Base-by-base conservation (phyloP, 2,888 invertebrate species). In the Crematogaster levior region DNA sequence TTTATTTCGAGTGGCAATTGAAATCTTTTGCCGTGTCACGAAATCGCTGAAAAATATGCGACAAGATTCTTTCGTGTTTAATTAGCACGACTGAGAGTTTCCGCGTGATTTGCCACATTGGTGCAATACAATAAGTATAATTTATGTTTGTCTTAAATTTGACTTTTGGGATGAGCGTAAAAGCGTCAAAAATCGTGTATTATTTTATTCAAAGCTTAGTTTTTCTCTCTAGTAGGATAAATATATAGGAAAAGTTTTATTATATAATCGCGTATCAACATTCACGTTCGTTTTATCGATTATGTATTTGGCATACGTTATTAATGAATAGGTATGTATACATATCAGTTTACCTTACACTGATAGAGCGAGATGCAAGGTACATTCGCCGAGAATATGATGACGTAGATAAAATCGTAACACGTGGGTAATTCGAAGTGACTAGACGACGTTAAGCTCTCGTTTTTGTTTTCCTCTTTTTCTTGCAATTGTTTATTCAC, bases 281-380 rank as follows among this genome's bases (percentile, higher is more conserved):
- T 0, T 68, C 15, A 15, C 5, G 12, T 12, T 34, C 18, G 51
- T 15, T 46, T 27, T 10, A n/a, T 3, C 21, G 7, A 7, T 37
- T 27, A 43, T 7, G n/a, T 18, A 34, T 73, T 60, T 60, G n/a
- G 15, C 73, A 34, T 51, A 51, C 18, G 15, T 75, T 46, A 61
- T 30, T 65, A 37, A 24, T 37, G n/a, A 37, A 37, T n/a, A n/a
- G n/a, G n/a, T n/a, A n/a, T n/a, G n/a, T n/a, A n/a, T n/a, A n/a
- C 3, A n/a, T 21, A 18, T 43, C 40, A 34, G n/a, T 53, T 79
- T 79, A 79, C 77, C 77, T 79, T 77, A 27, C 7, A n/a, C 40
- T n/a, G 37, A n/a, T 2, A n/a, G 9, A 51, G 37, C 34, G 10
- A n/a, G 37, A 63, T n/a, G 37, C 37, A 12, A n/a, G 21, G n/a